phyloP scores from a whole-genome alignment of 2,888 invertebrate genomes.

The Tipula unca region DNA sequence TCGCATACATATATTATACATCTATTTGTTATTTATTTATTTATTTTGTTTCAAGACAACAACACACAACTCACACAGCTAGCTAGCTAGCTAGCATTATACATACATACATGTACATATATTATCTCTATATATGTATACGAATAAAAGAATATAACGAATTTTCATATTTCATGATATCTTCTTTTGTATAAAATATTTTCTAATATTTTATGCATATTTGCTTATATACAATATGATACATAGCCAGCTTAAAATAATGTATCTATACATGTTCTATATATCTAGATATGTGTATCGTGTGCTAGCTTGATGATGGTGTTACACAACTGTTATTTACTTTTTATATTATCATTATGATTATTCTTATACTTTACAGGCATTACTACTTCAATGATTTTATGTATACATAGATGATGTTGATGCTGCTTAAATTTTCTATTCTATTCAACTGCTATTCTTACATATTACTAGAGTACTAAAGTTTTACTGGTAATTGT shows the following conservation, averaged over 20 bases:
- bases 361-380: neutral
- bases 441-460: neutral
- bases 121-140: neutral
- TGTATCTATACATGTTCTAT: neutral
- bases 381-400: neutral
- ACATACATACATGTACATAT: too few species aligned
- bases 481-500: too few species aligned
- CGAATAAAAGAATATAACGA: neutral
- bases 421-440: neutral
- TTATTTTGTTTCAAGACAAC: neutral
- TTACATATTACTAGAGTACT: too few species aligned
- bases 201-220: conserved; percentile 14
- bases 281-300: neutral
- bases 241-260: neutral
- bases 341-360: neutral
- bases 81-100: neutral
- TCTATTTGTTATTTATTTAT: neutral
- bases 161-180: conserved; percentile 14
- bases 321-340: neutral
- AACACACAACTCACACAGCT: too few species aligned
- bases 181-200: neutral
- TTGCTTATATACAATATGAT: neutral
- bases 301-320: neutral
- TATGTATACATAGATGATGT: neutral
- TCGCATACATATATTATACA: neutral